Base-by-base conservation (phyloP, 2,888 invertebrate genomes). In the Xiphydria camelus region DNA sequence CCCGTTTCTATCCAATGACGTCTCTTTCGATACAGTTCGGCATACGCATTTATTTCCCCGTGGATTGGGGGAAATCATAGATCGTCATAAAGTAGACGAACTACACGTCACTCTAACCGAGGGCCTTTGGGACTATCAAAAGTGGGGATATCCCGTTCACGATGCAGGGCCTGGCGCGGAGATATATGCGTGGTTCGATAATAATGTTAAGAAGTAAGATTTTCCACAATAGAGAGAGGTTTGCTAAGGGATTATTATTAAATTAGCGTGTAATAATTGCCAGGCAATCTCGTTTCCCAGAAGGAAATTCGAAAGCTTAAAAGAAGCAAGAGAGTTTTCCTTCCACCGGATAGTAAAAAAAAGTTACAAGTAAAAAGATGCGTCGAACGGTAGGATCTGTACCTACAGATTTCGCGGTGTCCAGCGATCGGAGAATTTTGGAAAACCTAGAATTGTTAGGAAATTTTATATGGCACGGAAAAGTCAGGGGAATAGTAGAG, bases 91-190 rank as follows among this genome's bases (percentile, higher is more conserved):
- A 68, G 87, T 98, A 1, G 87, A 89, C 69, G 97, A 97, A 73
- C 76, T 99, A 14, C 94, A 96, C 68, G 81, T 99, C 36, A 89
- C 90, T 45, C 80, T 98, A 46, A 95, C 95, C 0, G 92, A 94
- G 75, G 98, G 98, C 0, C 79, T 93, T 42, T 99, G 98, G 98
- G 84, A 89, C 50, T 89, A 95, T 73, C 86, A 89, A 57, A 85
- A 86, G 43, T 99, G 97, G 97, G 97, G 97, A 1, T 94, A 94
- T 77, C 95, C 96, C 2, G 83, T 91, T 19, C 76, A 86, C 7
- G 90, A 93, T 73, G 90, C 94, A 2, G 89, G 95, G 0, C 91
- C 95, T 1, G 98, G 98, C 4, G 95, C 94, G 2, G 94, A 97
- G 75, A 80, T 97, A 0, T 92, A 90, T 82, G 93, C 91, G 0